Evolutionary conservation across 1,140 invertebrate species (phyloP).

Genomic region (Apolygus lucorum): DNA sequence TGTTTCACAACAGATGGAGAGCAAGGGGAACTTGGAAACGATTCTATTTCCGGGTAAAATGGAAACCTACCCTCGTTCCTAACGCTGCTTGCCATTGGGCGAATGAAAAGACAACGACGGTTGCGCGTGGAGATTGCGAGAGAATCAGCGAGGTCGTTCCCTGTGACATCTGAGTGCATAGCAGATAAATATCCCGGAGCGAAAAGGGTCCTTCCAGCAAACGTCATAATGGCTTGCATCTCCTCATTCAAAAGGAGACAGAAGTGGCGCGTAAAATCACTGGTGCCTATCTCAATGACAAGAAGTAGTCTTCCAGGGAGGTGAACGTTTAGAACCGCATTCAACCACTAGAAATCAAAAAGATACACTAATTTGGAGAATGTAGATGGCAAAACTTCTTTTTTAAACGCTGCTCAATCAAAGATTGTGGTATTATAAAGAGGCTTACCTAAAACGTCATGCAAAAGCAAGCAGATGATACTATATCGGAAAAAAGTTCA

Average conservation of each 20-base stretch:
- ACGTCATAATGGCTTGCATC: not conserved
- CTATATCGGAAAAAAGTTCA: no score
- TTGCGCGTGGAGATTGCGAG: not conserved
- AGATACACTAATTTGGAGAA: no score
- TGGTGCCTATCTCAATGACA: no score
- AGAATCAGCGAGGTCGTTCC: not conserved
- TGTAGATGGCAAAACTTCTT: no score
- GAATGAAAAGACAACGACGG: not conserved
- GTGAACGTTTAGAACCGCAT: no score
- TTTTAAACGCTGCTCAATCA: no score
- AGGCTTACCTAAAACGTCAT: no score
- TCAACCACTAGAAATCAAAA: no score
- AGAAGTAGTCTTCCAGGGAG: no score
- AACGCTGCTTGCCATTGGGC: not conserved
- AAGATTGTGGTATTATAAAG: no score
- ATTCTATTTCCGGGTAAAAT: not conserved
- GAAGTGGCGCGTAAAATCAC: no score
- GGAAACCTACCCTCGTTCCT: not conserved
- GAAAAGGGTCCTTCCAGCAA: not conserved
- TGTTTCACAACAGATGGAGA: not conserved
- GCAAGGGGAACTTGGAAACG: not conserved
- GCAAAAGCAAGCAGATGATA: no score
- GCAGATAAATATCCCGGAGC: not conserved
- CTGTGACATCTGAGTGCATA: not conserved
- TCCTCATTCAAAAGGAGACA: not conserved